A percentile compares a stretch with the other conserved stretches of the same genome.
phyloP scores from a whole-genome alignment of 2,113 vertebrate species.

The Hucho hucho region DNA sequence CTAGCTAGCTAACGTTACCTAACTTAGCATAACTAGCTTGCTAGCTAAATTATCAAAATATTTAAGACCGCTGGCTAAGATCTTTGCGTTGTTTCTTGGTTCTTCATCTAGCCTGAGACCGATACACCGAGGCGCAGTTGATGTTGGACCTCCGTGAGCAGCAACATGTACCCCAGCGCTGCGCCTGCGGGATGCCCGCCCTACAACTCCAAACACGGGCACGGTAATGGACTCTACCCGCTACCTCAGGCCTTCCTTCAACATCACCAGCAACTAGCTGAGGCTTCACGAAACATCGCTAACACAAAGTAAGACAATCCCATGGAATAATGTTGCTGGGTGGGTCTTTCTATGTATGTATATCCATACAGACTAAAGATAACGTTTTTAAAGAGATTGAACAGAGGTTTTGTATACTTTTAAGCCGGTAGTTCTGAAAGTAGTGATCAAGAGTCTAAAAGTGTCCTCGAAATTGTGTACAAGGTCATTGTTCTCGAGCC shows the following conservation, averaged over 20 bases:
- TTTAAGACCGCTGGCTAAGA: no score
- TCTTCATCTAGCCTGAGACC: no score
- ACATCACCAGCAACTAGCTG: conserved; percentile 47
- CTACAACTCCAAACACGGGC: conserved; percentile 49
- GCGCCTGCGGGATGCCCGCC: conserved; percentile 15
- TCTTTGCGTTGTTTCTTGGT: no score
- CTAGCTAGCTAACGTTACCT: no score
- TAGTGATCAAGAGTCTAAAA: no score
- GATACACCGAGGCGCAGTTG: conserved; percentile 13
- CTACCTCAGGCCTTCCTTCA: conserved; percentile 50
- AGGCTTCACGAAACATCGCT: conserved; percentile 56
- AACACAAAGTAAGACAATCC: conserved; percentile 72
- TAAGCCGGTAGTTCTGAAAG: no score
- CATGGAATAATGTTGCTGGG: background rate
- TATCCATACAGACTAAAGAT: background rate
- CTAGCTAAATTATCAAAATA: no score
- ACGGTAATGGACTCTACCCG: conserved; percentile 37
- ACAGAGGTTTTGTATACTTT: no score
- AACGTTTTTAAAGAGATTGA: no score
- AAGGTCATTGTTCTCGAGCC: no score
- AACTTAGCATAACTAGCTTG: no score
- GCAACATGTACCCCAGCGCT: conserved; percentile 46
- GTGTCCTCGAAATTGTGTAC: no score
- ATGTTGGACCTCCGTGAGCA: conserved; percentile 31
- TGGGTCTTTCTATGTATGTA: background rate